These are phyloP conservation scores for Holotrichia oblita DNA, from an alignment of 1,140 invertebrate species.

Conservation along the genomic window DNA sequence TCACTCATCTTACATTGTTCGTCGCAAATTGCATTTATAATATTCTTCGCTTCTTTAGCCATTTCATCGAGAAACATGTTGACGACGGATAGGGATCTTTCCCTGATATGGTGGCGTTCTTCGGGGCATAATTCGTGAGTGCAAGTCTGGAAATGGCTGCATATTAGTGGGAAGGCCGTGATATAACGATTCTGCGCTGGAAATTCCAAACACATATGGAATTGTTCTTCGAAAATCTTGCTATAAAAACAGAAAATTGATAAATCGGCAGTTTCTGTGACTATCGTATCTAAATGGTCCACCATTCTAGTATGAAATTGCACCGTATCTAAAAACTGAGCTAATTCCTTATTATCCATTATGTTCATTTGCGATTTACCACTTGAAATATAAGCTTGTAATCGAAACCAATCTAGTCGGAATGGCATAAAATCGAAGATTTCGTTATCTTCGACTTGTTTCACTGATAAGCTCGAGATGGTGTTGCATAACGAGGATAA, in stretches of 20 bases:
- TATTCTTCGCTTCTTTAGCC: slow-evolving; percentile 98
- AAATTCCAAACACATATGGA: slow-evolving; percentile 98
- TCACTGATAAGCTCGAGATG: slow-evolving; percentile 87
- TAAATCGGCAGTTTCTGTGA: slow-evolving; percentile 96
- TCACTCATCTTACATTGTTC: slow-evolving; percentile 95
- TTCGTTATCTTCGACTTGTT: slow-evolving; percentile 97
- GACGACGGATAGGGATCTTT: slow-evolving; percentile 94
- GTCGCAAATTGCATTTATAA: slow-evolving; percentile 98
- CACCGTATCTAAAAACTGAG: slow-evolving; percentile 93
- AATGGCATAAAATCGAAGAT: slow-evolving; percentile 95
- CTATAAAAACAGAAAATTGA: slow-evolving; percentile 98
- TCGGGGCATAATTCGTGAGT: slow-evolving; percentile 98
- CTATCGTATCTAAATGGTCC: slow-evolving; percentile 96
- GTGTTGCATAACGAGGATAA: slow-evolving; percentile 92
- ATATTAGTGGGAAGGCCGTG: slow-evolving; percentile 97
- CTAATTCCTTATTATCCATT: slow-evolving; percentile 87
- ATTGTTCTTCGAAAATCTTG: slow-evolving; percentile 97
- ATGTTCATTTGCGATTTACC: slow-evolving; percentile 84
- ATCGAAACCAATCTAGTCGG: slow-evolving; percentile 92
- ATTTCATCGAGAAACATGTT: slow-evolving; percentile 99
- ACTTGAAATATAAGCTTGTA: slow-evolving; percentile 94
- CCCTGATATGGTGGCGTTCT: slow-evolving; percentile 96
- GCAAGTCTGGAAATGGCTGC: slow-evolving; percentile 97
- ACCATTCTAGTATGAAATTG: slow-evolving; percentile 99
- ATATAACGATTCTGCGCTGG: slow-evolving; percentile 98